A percentile compares a stretch with the other conserved stretches of the same genome.
phyloP scores from a whole-genome alignment of 2,797 vertebrate species.

The Gymnothorax reevesii region DNA sequence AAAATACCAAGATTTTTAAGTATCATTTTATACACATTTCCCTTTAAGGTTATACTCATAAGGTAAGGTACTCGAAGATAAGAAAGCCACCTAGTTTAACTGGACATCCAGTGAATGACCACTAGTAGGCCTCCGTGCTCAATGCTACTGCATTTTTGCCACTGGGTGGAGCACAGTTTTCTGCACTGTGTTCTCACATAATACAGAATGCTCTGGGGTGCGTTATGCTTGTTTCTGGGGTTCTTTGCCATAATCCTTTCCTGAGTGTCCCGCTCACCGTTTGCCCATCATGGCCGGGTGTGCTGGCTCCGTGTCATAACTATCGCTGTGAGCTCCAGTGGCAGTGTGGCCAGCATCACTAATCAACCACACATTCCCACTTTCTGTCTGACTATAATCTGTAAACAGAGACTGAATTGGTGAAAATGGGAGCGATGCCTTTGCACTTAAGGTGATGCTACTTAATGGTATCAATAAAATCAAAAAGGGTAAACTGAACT shows the following conservation, averaged over 20 bases:
- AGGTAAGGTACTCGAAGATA: background rate
- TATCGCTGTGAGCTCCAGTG: background rate
- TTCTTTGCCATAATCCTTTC: background rate
- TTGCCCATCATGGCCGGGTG: background rate
- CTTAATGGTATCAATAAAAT: background rate
- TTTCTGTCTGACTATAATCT: background rate
- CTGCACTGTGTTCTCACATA: background rate
- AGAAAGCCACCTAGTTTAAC: background rate
- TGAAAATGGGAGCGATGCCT: background rate
- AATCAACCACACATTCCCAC: background rate
- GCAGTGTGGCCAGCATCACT: background rate
- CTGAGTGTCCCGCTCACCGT: background rate
- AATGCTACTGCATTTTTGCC: background rate
- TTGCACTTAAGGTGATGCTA: background rate
- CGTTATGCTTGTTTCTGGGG: background rate
- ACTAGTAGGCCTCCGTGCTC: background rate
- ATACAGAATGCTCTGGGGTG: background rate
- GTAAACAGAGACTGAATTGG: background rate
- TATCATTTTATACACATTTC: no score
- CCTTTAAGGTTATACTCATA: background rate
- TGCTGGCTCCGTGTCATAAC: background rate
- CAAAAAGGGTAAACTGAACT: background rate
- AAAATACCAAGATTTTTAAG: no score
- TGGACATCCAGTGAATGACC: background rate
- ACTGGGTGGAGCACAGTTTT: background rate